phyloP scores from a whole-genome alignment of 2,113 vertebrate genomes.

The Grallaria varia region DNA sequence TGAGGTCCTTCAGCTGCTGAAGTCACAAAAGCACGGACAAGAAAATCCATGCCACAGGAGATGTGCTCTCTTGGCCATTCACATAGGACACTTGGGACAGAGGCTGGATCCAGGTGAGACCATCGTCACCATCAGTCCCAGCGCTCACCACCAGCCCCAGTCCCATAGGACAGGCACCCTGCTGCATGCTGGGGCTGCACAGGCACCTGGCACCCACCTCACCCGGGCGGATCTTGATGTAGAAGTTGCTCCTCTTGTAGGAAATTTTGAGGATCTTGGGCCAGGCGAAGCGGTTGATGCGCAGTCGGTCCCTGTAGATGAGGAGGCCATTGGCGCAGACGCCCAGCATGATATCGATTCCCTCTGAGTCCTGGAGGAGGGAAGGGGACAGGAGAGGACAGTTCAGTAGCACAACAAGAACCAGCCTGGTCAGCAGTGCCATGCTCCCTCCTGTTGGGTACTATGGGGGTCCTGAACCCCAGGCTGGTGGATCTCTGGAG shows the following conservation, averaged over 20 bases:
- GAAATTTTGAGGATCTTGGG: constrained; percentile 99
- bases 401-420: background rate
- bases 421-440: background rate
- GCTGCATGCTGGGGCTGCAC: accelerated
- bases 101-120: background rate
- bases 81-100: background rate
- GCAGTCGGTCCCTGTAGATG: constrained; percentile 94
- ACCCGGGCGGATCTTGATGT: constrained; percentile 97
- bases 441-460: background rate
- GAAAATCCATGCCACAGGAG: background rate
- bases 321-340: constrained; percentile 97
- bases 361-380: constrained; percentile 89
- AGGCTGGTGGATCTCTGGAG: background rate
- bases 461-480: accelerated
- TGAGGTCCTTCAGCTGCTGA: background rate
- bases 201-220: constrained; percentile 77
- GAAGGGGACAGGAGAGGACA: background rate
- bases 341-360: constrained; percentile 97
- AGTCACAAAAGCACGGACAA: background rate
- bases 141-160: background rate
- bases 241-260: constrained; percentile 98
- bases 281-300: constrained; percentile 99
- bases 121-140: background rate
- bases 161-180: background rate
- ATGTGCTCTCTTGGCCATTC: background rate